Base-by-base conservation (phyloP, 2,797 vertebrate genomes). In the Bovichtus diacanthus region DNA sequence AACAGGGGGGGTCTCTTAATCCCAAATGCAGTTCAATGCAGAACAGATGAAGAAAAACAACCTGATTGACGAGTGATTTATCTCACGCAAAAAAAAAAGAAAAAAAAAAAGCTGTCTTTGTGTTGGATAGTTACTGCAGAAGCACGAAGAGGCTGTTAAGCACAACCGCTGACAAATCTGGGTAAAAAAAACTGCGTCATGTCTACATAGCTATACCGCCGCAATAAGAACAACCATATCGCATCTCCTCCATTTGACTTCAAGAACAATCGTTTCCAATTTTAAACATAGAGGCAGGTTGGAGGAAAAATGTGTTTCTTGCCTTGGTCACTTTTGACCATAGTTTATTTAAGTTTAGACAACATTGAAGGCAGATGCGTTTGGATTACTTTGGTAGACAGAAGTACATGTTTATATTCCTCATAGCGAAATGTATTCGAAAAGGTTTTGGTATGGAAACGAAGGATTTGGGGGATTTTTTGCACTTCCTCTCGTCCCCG, bases 1-100 rank as follows among this genome's bases (percentile, higher is more conserved):
- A 85, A 87, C 69, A 69, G n/a, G n/a, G 67, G 77, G 83, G 63
- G 78, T 82, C 81, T 88, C 87, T 80, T 88, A 89, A 88, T 91
- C 90, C 84, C 83, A 83, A 88, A 90, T 55, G 84, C 75, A 63
- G 70, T 81, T 81, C 75, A 83, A 76, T 73, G 74, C 51, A 67
- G n/a, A 70, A n/a, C 44, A 59, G 11, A 44, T 55, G 29, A 18
- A 29, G 49, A 56, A 31, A 68, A 44, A 81, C 71, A 65, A 16
- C 9, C 38, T n/a, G n/a, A n/a, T n/a, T n/a, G n/a, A n/a, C n/a
- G n/a, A n/a, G n/a, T n/a, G 71, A 89, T 85, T 86, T 74, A 86
- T 79, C 63, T n/a, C n/a, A n/a, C n/a, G n/a, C n/a, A n/a, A n/a
- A n/a, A n/a, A n/a, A n/a, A n/a, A n/a, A n/a, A n/a, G n/a, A n/a